Conservation (phyloP, 2,113 vertebrate species). For the Xenopus borealis region DNA sequence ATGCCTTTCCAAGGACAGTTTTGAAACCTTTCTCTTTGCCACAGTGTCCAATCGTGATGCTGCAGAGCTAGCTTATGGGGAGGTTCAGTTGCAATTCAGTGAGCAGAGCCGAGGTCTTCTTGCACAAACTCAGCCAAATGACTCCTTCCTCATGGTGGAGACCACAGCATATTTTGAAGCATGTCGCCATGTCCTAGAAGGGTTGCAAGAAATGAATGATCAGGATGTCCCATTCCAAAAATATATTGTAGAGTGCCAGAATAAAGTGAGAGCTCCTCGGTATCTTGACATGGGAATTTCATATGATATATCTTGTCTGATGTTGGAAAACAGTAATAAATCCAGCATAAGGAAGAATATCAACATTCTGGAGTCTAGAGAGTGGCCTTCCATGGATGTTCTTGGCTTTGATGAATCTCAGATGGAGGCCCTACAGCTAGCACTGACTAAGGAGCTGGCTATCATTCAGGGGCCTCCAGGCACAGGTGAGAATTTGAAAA, state of each 20-base stretch:
- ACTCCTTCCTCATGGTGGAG: slow-evolving; percentile 89
- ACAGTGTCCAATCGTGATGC: slow-evolving; percentile 78
- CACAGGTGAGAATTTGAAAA: slow-evolving; percentile 72
- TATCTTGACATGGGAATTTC: slow-evolving; percentile 64
- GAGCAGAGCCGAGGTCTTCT: slow-evolving; percentile 72
- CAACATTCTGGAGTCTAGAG: slow-evolving; percentile 58
- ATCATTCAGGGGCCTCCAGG: slow-evolving; percentile 95
- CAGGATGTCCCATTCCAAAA: slow-evolving; percentile 86
- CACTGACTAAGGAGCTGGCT: slow-evolving; percentile 90
- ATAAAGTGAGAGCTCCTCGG: slow-evolving; percentile 66
- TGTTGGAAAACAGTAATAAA: slow-evolving; percentile 35
- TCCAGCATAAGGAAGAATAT: slow-evolving; percentile 50
- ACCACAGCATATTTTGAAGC: slow-evolving; percentile 93
- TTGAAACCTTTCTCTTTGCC: slow-evolving; percentile 87
- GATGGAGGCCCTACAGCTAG: slow-evolving; percentile 77
- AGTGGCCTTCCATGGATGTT: slow-evolving; percentile 77
- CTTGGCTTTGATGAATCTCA: slow-evolving; percentile 86
- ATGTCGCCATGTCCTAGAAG: slow-evolving; percentile 86
- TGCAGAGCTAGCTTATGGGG: slow-evolving; percentile 64
- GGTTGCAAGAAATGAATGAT: slow-evolving; percentile 75
- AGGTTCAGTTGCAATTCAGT: slow-evolving; percentile 77
- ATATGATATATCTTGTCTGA: slow-evolving; percentile 69
- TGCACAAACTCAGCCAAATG: slow-evolving; percentile 64
- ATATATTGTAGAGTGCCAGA: slow-evolving; percentile 83
- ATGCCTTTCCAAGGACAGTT: slow-evolving; percentile 86